Base-by-base conservation (phyloP, 2,888 invertebrate species). In the Liodrosophila aerea region DNA sequence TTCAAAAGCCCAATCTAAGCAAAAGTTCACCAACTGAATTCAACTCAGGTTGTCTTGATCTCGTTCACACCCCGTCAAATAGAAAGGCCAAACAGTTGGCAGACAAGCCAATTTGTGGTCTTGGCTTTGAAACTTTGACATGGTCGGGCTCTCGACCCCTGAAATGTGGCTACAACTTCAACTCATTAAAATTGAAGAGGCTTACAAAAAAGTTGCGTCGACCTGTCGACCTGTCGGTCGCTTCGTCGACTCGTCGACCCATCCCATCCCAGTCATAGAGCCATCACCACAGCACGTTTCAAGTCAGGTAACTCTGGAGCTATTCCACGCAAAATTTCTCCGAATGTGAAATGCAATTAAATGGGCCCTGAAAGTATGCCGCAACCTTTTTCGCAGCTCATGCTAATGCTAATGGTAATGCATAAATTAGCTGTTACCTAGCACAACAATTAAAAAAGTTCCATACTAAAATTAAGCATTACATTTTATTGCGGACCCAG, bases 171-270 rank as follows among this genome's bases (percentile, higher is more conserved):
- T 47, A 59, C 56, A 72, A 61, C 67, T 63, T 64, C 29, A 73
- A 73, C 72, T 78, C 74, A 77, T 77, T 77, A 77, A 74, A 77
- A 59, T 49, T 70, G 62, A 63, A 74, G 66, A 45, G 66, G 70
- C 53, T 52, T 46, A 29, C 27, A 40, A 27, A 57, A 66, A 72
- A 72, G 63, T 64, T 75, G 59, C 46, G 39, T 43, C 50, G 30
- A 18, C 18, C 39, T n/a, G 16, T 18, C 39, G 22, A 41, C 27
- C 27, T 29, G 27, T 41, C 27, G 40, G 27, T 41, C 27, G 40
- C 2, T 11, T 12, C 31, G 51, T 46, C 66, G 49, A 59, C 46
- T 34, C 62, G 27, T 44, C 44, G 50, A 53, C 57, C 31, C n/a
- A n/a, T n/a, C n/a, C n/a, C n/a, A n/a, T n/a, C n/a, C n/a, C n/a